These are phyloP conservation scores for Eurois occulta DNA, from an alignment of 2,888 invertebrate species.

Conservation along the genomic window DNA sequence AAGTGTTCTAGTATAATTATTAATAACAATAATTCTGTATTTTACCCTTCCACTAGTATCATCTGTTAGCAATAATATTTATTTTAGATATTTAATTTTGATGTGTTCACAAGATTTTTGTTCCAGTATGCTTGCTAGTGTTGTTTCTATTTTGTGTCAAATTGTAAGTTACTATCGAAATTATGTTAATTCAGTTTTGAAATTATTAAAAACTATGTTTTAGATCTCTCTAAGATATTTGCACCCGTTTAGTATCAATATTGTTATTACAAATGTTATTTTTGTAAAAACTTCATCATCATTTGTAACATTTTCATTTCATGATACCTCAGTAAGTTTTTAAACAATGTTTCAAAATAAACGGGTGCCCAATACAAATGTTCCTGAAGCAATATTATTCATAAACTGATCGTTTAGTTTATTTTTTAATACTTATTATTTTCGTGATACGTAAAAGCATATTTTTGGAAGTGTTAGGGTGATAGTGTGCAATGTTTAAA, in stretches of 20 bases:
- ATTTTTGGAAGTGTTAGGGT: slow-evolving; percentile 12
- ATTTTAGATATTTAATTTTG: slow-evolving; percentile 49
- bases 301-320: slow-evolving; percentile 36
- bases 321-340: slow-evolving; percentile 16
- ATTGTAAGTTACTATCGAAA: slow-evolving; percentile 54
- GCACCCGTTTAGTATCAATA: slow-evolving; percentile 58
- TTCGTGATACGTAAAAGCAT: slow-evolving; percentile 60
- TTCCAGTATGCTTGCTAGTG: slow-evolving; percentile 17
- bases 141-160: slow-evolving; percentile 62
- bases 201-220: slow-evolving; percentile 51
- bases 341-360: slow-evolving; percentile 45
- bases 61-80: slow-evolving; percentile 57
- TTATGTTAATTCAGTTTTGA: slow-evolving; percentile 54
- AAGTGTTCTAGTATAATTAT: slow-evolving; percentile 52
- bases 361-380: slow-evolving; percentile 57
- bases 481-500: slow-evolving; percentile 52
- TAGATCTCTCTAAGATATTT: slow-evolving; percentile 66
- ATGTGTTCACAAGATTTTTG: slow-evolving; percentile 27
- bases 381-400: slow-evolving; percentile 66
- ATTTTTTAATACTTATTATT: slow-evolving; percentile 46
- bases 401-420: slow-evolving; percentile 55
- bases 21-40: slow-evolving; percentile 24
- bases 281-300: slow-evolving; percentile 33
- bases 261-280: slow-evolving; percentile 33
- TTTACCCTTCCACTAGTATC: slow-evolving; percentile 27